Conservation (phyloP, 2,113 vertebrate species). For the Vulpes lagopus region DNA sequence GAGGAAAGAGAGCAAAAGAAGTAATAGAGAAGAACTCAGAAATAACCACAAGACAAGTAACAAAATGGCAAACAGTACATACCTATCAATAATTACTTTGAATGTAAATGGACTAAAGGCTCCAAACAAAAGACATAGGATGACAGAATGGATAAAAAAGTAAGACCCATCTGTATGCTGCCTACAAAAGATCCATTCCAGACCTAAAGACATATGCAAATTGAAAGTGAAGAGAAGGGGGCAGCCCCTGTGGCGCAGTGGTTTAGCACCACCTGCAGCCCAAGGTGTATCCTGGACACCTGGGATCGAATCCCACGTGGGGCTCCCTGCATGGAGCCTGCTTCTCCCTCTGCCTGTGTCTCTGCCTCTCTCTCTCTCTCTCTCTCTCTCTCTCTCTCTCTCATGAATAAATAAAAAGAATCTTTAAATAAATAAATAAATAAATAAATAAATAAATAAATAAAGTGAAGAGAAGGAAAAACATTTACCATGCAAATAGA, state of each 20-base stretch:
- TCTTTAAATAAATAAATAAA: no score
- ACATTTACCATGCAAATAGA: neutral
- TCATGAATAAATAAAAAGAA: no score
- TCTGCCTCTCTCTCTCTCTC: no score
- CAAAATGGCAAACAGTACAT: neutral
- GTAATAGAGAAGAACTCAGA: neutral
- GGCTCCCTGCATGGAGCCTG: no score
- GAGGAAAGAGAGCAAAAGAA: neutral
- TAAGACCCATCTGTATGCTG: neutral
- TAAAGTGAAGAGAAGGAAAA: neutral
- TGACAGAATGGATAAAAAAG: neutral
- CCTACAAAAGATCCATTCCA: neutral
- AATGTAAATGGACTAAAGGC: neutral
- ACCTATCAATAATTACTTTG: neutral
- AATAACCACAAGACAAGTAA: neutral
- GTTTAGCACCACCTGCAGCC: no score
- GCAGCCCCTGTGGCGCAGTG: no score
- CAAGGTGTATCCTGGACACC: no score
- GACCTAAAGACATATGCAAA: neutral
- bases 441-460: no score
- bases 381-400: no score
- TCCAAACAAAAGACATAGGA: neutral
- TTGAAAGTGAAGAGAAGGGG: neutral
- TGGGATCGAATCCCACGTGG: no score
- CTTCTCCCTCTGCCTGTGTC: no score